Percentiles rank a stretch among this genome's conserved stretches.
phyloP scores from a whole-genome alignment of 2,113 vertebrate genomes.

The Tenebrosternarchus preto region DNA sequence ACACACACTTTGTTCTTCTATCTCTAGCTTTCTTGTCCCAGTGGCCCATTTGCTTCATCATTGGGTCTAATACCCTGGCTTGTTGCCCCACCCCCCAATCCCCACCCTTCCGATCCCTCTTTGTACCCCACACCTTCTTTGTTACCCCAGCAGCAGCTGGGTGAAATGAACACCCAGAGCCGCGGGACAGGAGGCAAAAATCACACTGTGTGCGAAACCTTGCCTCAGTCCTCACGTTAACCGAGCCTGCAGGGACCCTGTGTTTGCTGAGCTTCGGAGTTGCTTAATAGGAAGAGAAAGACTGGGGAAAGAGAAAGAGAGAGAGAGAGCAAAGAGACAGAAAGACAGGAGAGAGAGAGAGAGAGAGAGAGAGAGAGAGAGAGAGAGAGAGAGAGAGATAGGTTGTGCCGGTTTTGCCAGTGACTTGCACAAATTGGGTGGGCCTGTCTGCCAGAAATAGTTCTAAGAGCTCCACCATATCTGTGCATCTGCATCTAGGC shows the following conservation, averaged over 20 bases:
- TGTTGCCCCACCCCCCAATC: conserved; percentile 19
- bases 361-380: conserved; percentile 12
- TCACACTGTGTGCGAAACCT: too few species aligned
- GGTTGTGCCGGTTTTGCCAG: conserved; percentile 12
- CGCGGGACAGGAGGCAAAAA: not conserved
- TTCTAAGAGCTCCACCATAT: conserved; percentile 31
- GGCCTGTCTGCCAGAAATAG: conserved; percentile 37
- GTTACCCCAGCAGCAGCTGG: conserved; percentile 28
- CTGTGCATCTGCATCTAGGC: not conserved
- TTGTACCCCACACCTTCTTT: conserved; percentile 10
- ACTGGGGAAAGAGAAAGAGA: not conserved
- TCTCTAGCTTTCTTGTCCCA: not conserved
- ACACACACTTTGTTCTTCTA: not conserved
- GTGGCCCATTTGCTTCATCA: conserved; percentile 22
- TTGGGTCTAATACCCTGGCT: conserved; percentile 11
- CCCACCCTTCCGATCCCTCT: not conserved
- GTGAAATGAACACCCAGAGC: conserved; percentile 27
- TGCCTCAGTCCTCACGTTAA: too few species aligned
- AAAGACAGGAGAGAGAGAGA: conserved; percentile 26
- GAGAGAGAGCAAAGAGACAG: not conserved
- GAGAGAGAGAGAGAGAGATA: conserved; percentile 34
- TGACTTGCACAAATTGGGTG: conserved; percentile 35
- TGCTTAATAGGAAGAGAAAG: conserved; percentile 11
- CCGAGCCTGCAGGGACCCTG: conserved; percentile 1
- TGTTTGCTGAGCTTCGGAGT: conserved; percentile 17